Conservation (phyloP, 2,888 invertebrate species). For the Corbicula japonica region DNA sequence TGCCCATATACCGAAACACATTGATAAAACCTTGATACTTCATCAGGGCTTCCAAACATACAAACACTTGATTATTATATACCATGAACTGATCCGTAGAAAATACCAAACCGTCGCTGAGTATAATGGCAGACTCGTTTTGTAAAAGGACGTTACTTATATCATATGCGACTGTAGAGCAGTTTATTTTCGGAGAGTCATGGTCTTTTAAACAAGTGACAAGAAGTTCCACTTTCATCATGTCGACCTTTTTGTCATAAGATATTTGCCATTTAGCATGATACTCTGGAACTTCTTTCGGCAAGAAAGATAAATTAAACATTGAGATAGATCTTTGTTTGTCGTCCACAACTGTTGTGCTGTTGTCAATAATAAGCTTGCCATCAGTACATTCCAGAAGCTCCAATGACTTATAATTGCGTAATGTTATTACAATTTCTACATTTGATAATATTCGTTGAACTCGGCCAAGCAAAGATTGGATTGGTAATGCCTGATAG, state of each 20-base stretch:
- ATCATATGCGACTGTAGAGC: constrained; percentile 25
- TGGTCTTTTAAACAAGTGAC: not conserved
- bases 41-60: too few relatives aligned
- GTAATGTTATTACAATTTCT: too few relatives aligned
- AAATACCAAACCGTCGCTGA: too few relatives aligned
- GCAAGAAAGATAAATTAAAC: not conserved
- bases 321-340: not conserved
- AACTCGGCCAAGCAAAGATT: too few relatives aligned
- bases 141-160: constrained; percentile 10
- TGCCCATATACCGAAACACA: constrained; percentile 26
- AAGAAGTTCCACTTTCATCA: not conserved
- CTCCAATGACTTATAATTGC: not conserved
- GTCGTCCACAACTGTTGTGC: too few relatives aligned
- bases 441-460: too few relatives aligned
- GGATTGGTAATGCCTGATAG: too few relatives aligned
- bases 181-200: too few relatives aligned
- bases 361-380: not conserved
- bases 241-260: not conserved
- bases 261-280: constrained; percentile 4
- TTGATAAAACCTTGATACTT: constrained; percentile 2
- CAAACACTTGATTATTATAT: too few relatives aligned
- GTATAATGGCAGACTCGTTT: constrained; percentile 3
- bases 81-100: too few relatives aligned
- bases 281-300: not conserved
- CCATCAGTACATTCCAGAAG: not conserved